Evolutionary conservation across 2,113 vertebrate species (phyloP).

Genomic region (Acrocephalus arundinaceus): DNA sequence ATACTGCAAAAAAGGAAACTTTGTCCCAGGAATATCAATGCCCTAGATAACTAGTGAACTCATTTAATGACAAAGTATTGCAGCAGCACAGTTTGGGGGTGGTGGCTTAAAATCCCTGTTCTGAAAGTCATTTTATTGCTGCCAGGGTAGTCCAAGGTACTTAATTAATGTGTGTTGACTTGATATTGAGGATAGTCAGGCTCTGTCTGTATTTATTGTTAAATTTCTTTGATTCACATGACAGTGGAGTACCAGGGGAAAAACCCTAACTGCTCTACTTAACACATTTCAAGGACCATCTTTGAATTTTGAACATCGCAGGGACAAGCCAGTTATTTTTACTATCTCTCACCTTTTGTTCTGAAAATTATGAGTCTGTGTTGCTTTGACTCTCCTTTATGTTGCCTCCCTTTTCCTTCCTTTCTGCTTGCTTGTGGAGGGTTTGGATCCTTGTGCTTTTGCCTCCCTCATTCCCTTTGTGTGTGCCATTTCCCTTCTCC

Average conservation of each 20-base stretch:
- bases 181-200: neutral
- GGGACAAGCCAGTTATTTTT: neutral
- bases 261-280: neutral
- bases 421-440: neutral
- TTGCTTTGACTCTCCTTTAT: neutral
- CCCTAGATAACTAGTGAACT: neutral
- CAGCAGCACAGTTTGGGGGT: neutral
- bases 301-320: neutral
- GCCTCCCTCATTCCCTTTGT: neutral
- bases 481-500: neutral
- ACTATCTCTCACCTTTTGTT: neutral
- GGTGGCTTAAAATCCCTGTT: neutral
- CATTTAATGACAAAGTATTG: neutral
- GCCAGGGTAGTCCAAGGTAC: neutral
- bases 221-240: rapidly evolving
- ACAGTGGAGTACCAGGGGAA: neutral
- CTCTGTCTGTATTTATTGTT: neutral
- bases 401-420: neutral
- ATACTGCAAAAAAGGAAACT: neutral
- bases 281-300: rapidly evolving
- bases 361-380: neutral
- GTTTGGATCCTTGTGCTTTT: neutral
- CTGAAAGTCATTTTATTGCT: neutral
- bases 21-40: neutral
- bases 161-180: neutral